Evolutionary conservation across 2,113 vertebrate genomes (phyloP).

Genomic region (Muntiacus reevesi): DNA sequence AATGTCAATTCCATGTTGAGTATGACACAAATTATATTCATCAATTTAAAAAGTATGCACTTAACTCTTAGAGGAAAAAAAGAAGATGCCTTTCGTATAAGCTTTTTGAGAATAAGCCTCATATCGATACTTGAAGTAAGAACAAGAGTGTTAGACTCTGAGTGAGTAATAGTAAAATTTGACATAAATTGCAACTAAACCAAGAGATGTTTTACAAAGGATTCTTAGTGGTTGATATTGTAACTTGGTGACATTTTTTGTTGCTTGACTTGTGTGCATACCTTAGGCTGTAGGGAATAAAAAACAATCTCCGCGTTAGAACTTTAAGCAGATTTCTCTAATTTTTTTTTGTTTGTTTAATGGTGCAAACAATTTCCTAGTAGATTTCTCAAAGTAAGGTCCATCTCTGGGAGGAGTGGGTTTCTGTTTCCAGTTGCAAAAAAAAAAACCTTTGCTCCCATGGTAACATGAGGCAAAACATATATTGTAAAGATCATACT

Average conservation of each 20-base stretch:
- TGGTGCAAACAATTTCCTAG: background rate
- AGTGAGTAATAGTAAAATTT: background rate
- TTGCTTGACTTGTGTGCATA: background rate
- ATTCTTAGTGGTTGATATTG: background rate
- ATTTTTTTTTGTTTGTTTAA: background rate
- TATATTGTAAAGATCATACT: background rate
- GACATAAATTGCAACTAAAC: background rate
- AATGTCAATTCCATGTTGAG: background rate
- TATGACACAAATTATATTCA: background rate
- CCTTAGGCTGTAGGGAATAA: background rate
- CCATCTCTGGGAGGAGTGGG: background rate
- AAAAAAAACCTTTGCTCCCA: background rate
- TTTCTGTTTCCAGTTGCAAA: slow-evolving; percentile 1
- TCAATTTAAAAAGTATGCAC: background rate
- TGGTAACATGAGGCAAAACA: background rate
- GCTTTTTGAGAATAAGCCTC: background rate
- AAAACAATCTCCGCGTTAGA: background rate
- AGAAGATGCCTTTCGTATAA: background rate
- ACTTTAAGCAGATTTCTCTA: slow-evolving; percentile 11
- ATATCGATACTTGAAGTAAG: background rate
- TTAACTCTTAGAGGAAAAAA: background rate
- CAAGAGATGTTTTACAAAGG: background rate
- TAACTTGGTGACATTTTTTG: background rate
- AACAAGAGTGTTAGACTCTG: background rate
- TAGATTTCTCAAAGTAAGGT: background rate